Conservation (phyloP, 2,113 vertebrate species). For the Sprattus sprattus region DNA sequence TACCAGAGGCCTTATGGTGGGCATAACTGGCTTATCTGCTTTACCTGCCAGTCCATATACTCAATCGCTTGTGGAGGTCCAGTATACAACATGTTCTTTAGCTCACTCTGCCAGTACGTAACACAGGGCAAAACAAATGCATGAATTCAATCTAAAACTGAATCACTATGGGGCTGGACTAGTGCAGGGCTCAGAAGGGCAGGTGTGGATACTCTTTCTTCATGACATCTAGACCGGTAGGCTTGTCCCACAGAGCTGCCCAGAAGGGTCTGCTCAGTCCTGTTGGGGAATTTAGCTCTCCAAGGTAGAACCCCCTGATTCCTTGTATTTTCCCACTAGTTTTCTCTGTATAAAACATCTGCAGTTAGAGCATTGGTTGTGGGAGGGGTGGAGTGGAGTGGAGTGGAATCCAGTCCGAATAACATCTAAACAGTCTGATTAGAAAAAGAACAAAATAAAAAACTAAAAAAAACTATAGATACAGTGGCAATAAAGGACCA, state of each 20-base stretch:
- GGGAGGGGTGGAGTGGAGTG: background rate
- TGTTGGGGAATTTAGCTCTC: constrained; percentile 12
- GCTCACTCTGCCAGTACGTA: constrained; percentile 8
- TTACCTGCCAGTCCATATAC: constrained; percentile 15
- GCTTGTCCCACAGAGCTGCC: background rate
- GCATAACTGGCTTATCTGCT: constrained; percentile 5
- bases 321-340: constrained; percentile 15
- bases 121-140: background rate
- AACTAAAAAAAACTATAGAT: background rate
- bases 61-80: background rate
- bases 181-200: background rate
- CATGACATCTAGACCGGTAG: background rate
- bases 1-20: constrained; percentile 15
- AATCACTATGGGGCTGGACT: background rate
- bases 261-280: background rate
- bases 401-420: background rate
- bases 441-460: background rate
- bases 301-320: constrained; percentile 35
- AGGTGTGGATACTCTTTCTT: background rate
- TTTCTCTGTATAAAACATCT: background rate
- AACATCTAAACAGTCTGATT: background rate
- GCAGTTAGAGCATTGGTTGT: constrained; percentile 2
- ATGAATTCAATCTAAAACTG: background rate
- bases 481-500: background rate
- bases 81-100: background rate